Base-by-base conservation (phyloP, 2,797 vertebrate genomes). In the Enteromius fasciolatus region DNA sequence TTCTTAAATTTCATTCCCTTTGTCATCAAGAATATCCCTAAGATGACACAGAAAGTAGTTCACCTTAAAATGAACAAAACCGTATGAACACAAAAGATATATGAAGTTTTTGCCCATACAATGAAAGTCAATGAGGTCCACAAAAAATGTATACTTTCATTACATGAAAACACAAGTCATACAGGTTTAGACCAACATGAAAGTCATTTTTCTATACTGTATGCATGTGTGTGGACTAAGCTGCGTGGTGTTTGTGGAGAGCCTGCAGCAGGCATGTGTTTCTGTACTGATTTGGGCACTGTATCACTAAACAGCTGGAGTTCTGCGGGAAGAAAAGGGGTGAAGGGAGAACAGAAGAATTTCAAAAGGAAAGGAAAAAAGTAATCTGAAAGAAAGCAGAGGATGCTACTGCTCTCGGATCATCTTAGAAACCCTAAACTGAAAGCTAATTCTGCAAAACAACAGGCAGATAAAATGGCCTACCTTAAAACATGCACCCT, bases 241-340 rank as follows among this genome's bases (percentile, higher is more conserved):
- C 50, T 36, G 57, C 20, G 78, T 64, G 46, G 14, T 66, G 52
- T 54, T 67, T 79, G 46, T 66, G 73, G 44, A 68, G 63, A 83
- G 84, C 50, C 63, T 59, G 73, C 54, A 63, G 77, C 25, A 39
- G 33, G 75, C 69, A 76, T 73, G 78, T 85, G 86, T 89, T 85
- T 78, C 81, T 63, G 39, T 77, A 61, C 83, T 87, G 85, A 86
- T 87, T 86, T 82, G 41, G 44, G 54, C 59, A 82, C 76, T 78
- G 61, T 64, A 84, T 79, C 61, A 67, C 76, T 67, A 78, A 82
- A 87, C 85, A 87, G 81, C 88, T 87, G 86, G 82, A 78, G 86
- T 52, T 80, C 76, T 46, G 59, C 50, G 31, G 31, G 57, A 44
- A 78, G 57, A 63, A 59, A 41, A 66, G n/a, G 1, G 59, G 31